Base-by-base conservation (phyloP, 2,888 invertebrate species). In the Encarsia formosa region DNA sequence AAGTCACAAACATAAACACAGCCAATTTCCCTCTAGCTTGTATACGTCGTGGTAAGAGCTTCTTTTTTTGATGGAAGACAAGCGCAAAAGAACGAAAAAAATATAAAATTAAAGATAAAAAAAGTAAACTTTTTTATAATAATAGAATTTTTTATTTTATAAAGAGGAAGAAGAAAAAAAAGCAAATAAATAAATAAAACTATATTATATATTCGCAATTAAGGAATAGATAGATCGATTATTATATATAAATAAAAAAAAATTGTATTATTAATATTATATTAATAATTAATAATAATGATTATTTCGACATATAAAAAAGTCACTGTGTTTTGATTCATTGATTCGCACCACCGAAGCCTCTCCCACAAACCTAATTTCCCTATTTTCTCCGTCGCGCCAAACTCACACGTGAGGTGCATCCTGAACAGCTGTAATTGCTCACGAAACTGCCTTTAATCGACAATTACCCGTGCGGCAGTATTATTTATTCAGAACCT, bases 111-210 rank as follows among this genome's bases (percentile, higher is more conserved):
- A 37, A 37, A 9, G 16, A 37, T 41, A 31, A 43, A 20, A 44
- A 39, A 47, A 60, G 61, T 53, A 65, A 60, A 64, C 61, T 65
- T 66, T 65, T 66, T 63, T 62, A 64, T 67, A 68, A 29, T 68
- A 62, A 69, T 66, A 71, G 64, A 70, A 65, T 59, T 65, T n/a
- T 68, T 67, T 69, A 69, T 71, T 70, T 70, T 70, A 68, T 69
- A 66, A 63, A 63, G 61, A 63, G 48, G 61, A 65, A 64, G 63
- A 68, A 61, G n/a, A n/a, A n/a, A n/a, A n/a, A n/a, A n/a, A n/a
- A n/a, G n/a, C n/a, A n/a, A n/a, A n/a, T n/a, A n/a, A n/a, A n/a
- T n/a, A n/a, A n/a, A n/a, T n/a, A 62, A 63, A 66, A 65, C 62
- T 69, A 70, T 67, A 68, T 64, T 66, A 64, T 65, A 58, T 63